Evolutionary conservation across 2,888 invertebrate species (phyloP), one percentile per base, ranked within the genome.

Genomic region (Polydrusus pterygomalis): DNA sequence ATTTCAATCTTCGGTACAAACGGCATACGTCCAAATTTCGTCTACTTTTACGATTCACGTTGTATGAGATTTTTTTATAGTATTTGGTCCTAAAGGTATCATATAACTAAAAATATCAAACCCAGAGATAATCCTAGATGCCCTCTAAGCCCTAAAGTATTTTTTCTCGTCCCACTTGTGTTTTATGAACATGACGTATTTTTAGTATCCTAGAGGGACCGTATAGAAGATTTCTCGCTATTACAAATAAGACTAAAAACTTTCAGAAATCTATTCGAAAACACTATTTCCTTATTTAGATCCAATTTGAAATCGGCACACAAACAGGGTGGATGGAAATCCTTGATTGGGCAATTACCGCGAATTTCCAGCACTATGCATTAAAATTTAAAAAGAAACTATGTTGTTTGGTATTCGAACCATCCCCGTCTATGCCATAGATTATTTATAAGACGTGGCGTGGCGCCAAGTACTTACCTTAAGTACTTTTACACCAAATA

Each of bases 1-100:
- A 38, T 60, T 40, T 60, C 58, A 60, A 60, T 60, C 38, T 60
- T 18, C 58, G 11, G 13, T 17, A 18, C 38, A 38, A 38, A 38
- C 11, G 38, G 58, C 25, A 60, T 38, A 18, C n/a, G 38, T 60
- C 11, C 18, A 10, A 60, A 60, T 17, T 25, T 38, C 38, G 58
- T 8, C 17, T 30, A 54, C 54, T 18, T 58, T 58, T 60, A 38
- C 13, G 58, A 18, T 18, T 60, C 13, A n/a, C 38, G 15, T 15
- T 38, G 17, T 38, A 18, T 38, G 17, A 11, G 58, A 38, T 34
- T 56, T 34, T 13, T 56, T 56, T 56, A 56, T 56, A 7, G 34
- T 2, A 18, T 56, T 56, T n/a, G 7, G n/a, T 15, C 56, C 15
- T 56, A 34, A 13, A 54, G 54, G 54, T 54, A 7, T 30, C 1